Base-by-base conservation (phyloP, 2,888 invertebrate species). In the Torymus aiolomorphi region DNA sequence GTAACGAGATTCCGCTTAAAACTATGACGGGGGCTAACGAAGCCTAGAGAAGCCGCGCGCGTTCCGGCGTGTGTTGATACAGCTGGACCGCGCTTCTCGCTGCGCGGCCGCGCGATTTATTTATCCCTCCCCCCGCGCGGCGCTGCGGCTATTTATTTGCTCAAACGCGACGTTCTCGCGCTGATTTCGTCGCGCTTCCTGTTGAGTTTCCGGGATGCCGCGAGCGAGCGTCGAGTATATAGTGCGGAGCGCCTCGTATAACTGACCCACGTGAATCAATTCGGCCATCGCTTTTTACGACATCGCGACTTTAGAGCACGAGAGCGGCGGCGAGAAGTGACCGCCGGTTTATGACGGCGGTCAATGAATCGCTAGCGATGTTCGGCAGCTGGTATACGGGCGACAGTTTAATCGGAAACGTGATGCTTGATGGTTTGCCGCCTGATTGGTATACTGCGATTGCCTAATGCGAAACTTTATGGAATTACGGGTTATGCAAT, bases 191-290 rank as follows among this genome's bases (percentile, higher is more conserved):
- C 65, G 18, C 62, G 62, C 67, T 78, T 76, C 75, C 78, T 72
- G 78, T 51, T 70, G 62, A 70, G 61, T n/a, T 72, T 72, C 73
- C 76, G 66, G 75, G 70, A 69, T 78, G 42, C 63, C 65, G 5
- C 42, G 54, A 31, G 31, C 31, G 3, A 24, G 24, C 24, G 24
- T 3, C 2, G 24, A 31, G 31, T 5, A 31, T 31, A 5, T 1
- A 2, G 31, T 31, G 31, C 8, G 8, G 8, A 31, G 31, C 31
- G 31, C 5, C 8, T 31, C 31, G 8, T 31, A 31, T 18, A 54
- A 31, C 65, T 59, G 66, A 51, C 54, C 49, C 65, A 66, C 69
- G 63, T 49, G 66, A 78, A 31, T 65, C 72, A 66, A 72, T 72
- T 78, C 74, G 54, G 59, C 67, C 74, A 18, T 52, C 59, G 18